A percentile compares a stretch with the other conserved stretches of the same genome.
Evolutionary conservation across 2,797 vertebrate genomes (phyloP).

Genomic region (Sparidentex hasta): DNA sequence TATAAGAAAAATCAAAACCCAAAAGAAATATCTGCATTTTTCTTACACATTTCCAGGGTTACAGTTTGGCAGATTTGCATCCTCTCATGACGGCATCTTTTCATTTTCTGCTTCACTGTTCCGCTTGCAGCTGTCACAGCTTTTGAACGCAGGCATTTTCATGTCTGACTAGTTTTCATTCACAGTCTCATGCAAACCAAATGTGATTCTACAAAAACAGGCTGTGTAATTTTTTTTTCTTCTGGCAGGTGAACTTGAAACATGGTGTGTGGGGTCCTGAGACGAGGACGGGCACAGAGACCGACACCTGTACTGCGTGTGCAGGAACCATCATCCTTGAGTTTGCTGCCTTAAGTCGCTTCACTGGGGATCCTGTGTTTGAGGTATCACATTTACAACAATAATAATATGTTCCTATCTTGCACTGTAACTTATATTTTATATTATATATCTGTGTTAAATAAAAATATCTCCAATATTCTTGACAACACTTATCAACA

Average conservation of each 20-base stretch:
- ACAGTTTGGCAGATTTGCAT: constrained; percentile 6
- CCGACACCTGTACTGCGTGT: constrained; percentile 97
- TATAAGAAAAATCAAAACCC: background rate
- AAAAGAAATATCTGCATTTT: background rate
- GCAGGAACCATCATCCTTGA: constrained; percentile 98
- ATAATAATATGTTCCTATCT: background rate
- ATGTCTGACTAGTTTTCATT: constrained; percentile 31
- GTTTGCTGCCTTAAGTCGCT: constrained; percentile 98
- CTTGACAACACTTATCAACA: background rate
- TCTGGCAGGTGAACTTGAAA: constrained; percentile 94
- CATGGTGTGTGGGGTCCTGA: constrained; percentile 94
- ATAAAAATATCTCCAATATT: background rate
- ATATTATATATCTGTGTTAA: background rate
- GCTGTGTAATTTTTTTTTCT: background rate
- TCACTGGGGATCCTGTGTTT: constrained; percentile 95
- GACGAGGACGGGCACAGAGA: constrained; percentile 96
- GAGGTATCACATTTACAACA: constrained; percentile 87
- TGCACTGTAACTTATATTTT: background rate
- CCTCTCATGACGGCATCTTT: constrained; percentile 40
- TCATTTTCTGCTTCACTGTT: constrained; percentile 49
- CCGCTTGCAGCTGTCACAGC: constrained; percentile 36
- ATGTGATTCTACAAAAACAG: constrained; percentile 16
- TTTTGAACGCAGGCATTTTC: constrained; percentile 25
- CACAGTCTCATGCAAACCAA: constrained; percentile 12
- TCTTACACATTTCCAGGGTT: background rate